Evolutionary conservation across 2,797 vertebrate genomes (phyloP).

Genomic region (Diplodus sargus): DNA sequence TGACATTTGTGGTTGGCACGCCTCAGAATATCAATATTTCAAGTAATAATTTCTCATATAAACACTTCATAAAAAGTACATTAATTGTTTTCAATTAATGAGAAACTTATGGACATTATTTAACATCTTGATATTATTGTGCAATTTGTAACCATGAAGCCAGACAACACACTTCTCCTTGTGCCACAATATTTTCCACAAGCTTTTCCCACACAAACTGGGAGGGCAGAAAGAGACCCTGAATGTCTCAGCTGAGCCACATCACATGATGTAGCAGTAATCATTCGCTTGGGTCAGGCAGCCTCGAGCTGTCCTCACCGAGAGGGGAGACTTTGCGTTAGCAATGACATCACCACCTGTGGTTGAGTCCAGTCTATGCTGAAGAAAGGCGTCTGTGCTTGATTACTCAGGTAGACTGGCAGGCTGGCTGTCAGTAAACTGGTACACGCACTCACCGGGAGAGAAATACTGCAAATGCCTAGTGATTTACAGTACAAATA

Average conservation of each 20-base stretch:
- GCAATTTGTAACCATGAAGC: constrained; percentile 38
- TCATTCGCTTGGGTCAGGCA: constrained; percentile 57
- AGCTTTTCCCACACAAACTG: constrained; percentile 58
- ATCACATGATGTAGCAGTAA: constrained; percentile 63
- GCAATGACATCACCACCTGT: constrained; percentile 80
- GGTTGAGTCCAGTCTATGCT: constrained; percentile 70
- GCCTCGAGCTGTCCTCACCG: constrained; percentile 70
- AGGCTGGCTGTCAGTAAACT: constrained; percentile 55
- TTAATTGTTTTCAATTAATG: constrained; percentile 51
- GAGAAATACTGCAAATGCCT: constrained; percentile 43
- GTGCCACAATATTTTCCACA: constrained; percentile 66
- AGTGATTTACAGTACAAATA: constrained; percentile 34
- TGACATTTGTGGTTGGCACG: constrained; percentile 51
- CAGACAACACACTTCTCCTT: constrained; percentile 40
- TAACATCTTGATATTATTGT: constrained; percentile 24
- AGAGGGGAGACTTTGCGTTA: constrained; percentile 69
- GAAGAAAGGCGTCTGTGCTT: constrained; percentile 78
- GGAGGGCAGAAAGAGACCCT: constrained; percentile 40
- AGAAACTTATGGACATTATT: constrained; percentile 26
- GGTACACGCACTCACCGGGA: constrained; percentile 32
- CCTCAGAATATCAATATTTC: constrained; percentile 41
- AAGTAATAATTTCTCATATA: constrained; percentile 37
- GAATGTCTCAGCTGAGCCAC: constrained; percentile 56
- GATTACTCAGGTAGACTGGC: constrained; percentile 74
- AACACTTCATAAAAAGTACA: constrained; percentile 49